Base-by-base conservation (phyloP, 2,113 vertebrate species). In the Pundamilia nyererei region DNA sequence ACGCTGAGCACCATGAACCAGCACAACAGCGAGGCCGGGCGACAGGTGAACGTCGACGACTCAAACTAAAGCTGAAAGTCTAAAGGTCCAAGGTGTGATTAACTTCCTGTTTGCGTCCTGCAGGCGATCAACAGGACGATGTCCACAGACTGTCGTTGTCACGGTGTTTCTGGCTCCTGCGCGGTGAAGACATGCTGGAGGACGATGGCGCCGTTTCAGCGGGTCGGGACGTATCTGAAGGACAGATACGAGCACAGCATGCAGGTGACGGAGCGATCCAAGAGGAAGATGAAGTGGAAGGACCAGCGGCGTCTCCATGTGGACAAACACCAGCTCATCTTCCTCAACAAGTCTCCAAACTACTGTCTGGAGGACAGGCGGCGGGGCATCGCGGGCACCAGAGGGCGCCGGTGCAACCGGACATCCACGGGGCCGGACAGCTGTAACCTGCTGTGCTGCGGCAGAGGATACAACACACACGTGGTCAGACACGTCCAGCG, bases 141-240 rank as follows among this genome's bases (percentile, higher is more conserved):
- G 98, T 96, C 97, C 3, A 97, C 97, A 4, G 97, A 99, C 82
- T 99, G 99, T 47, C 98, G 99, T 6, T 99, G 99, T 86, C 99
- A 99, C 0, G 99, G 99, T 13, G 97, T 99, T 84, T 99, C 99
- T 0, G 99, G 99, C 31, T 99, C 99, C n/a, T 99, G 99, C 5
- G 98, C 98, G 0, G 97, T 99, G 86, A 99, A 99, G 96, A 99
- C 99, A 0, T 99, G 99, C 49, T 99, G 99, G 98, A 97, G 97
- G 93, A 97, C 97, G 1, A 98, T 99, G 97, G 97, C 98, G 1
- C 89, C 97, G 3, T 99, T 99, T 62, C 96, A 97, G 80, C 98
- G 96, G 9, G 96, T 99, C 7, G 99, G 99, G 5, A 87, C 65
- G 1, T 97, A 97, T 90, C 95, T 99, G 91, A 99, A 99, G 94